These are phyloP conservation scores for Synodontis membranacea DNA, from an alignment of 2,113 vertebrate genomes.

Conservation along the genomic window DNA sequence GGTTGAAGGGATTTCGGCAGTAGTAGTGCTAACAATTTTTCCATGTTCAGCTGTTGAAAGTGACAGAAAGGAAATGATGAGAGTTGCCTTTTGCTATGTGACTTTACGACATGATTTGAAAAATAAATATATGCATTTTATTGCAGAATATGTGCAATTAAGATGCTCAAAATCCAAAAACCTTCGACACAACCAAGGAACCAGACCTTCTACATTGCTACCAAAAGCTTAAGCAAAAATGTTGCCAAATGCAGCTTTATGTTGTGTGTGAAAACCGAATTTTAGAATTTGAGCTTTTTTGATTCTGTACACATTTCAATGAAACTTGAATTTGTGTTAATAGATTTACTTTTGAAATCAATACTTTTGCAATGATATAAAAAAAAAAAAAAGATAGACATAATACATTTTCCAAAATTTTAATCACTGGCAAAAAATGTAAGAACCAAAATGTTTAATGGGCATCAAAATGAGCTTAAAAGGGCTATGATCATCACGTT, in stretches of 20 bases:
- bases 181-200: background rate
- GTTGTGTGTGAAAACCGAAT: background rate
- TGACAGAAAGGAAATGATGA: background rate
- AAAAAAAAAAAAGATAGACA: background rate
- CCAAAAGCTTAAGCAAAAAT: background rate
- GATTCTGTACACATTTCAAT: background rate
- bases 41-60: slow-evolving; percentile 18
- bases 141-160: background rate
- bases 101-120: background rate
- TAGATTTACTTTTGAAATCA: background rate
- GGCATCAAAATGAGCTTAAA: background rate
- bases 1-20: background rate
- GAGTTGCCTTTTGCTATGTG: background rate
- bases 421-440: background rate
- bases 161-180: background rate
- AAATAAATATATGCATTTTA: background rate
- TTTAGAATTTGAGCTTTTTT: background rate
- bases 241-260: background rate
- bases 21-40: background rate
- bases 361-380: background rate
- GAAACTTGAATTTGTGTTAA: background rate
- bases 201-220: background rate
- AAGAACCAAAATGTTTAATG: background rate
- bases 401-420: background rate
- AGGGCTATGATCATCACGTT: background rate